phyloP scores from a whole-genome alignment of 1,140 invertebrate genomes.

The Trichonephila clavipes region DNA sequence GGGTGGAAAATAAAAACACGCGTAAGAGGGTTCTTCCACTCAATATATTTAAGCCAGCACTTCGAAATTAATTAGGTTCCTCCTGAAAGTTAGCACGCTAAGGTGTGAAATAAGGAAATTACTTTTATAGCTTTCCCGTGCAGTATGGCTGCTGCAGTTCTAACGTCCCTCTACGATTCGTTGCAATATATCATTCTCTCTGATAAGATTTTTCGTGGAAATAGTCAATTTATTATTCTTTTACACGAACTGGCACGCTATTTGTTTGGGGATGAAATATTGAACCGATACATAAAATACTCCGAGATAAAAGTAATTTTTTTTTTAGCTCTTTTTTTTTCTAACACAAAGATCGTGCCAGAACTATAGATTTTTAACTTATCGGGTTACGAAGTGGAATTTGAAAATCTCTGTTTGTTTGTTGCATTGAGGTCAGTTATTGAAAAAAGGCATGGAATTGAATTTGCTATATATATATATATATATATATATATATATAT shows the following conservation, averaged over 20 bases:
- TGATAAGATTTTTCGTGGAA: constrained; percentile 35
- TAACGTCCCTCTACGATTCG: constrained; percentile 6
- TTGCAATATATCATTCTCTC: constrained; percentile 19
- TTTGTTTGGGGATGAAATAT: constrained; percentile 35
- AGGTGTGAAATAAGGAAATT: constrained; percentile 29
- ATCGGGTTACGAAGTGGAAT: neutral
- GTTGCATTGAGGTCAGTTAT: neutral
- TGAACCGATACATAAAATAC: constrained; percentile 18
- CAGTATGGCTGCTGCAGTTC: neutral
- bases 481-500: too few species aligned
- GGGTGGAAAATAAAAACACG: neutral
- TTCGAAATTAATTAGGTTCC: constrained; percentile 35
- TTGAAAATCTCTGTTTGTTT: neutral
- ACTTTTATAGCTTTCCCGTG: constrained; percentile 24
- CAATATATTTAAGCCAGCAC: constrained; percentile 31
- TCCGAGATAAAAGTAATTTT: constrained; percentile 10
- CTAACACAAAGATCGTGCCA: neutral
- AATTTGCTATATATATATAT: too few species aligned
- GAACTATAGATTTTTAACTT: neutral
- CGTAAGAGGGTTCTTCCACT: neutral
- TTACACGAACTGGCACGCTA: constrained; percentile 37
- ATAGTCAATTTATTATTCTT: constrained; percentile 42
- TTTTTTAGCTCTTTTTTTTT: neutral
- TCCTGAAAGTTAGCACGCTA: constrained; percentile 11
- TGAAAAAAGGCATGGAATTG: neutral